These are phyloP conservation scores for Gopherus flavomarginatus DNA, from an alignment of 2,113 vertebrate genomes.

Conservation along the genomic window DNA sequence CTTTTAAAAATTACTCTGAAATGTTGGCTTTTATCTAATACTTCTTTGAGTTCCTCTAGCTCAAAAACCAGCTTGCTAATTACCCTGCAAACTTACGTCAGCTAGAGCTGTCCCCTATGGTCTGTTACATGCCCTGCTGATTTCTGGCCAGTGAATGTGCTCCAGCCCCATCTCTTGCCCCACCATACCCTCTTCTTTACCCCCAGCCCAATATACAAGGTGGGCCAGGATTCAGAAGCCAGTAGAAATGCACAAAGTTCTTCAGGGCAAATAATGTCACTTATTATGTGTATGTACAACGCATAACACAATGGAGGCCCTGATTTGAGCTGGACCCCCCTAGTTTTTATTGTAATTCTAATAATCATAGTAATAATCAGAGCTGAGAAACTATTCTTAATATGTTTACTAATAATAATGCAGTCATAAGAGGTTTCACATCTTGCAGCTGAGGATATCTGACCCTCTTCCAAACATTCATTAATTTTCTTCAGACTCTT, in stretches of 20 bases:
- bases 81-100: background rate
- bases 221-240: background rate
- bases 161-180: background rate
- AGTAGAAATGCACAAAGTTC: background rate
- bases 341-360: background rate
- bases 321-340: background rate
- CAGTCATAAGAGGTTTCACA: rapidly evolving
- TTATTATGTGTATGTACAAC: background rate
- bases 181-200: background rate
- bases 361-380: background rate
- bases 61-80: background rate
- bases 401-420: background rate
- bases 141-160: background rate
- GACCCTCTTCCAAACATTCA: background rate
- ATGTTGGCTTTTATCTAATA: background rate
- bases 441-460: background rate
- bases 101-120: background rate
- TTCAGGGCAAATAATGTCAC: background rate
- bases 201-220: background rate
- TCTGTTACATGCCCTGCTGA: background rate
- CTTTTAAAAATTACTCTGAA: background rate
- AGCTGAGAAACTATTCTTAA: background rate
- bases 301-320: background rate
- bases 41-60: background rate
- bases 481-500: background rate